Percentiles rank a stretch among this genome's conserved stretches.
Conservation (phyloP, 1,140 invertebrate genomes). For the Octopus sinensis region DNA sequence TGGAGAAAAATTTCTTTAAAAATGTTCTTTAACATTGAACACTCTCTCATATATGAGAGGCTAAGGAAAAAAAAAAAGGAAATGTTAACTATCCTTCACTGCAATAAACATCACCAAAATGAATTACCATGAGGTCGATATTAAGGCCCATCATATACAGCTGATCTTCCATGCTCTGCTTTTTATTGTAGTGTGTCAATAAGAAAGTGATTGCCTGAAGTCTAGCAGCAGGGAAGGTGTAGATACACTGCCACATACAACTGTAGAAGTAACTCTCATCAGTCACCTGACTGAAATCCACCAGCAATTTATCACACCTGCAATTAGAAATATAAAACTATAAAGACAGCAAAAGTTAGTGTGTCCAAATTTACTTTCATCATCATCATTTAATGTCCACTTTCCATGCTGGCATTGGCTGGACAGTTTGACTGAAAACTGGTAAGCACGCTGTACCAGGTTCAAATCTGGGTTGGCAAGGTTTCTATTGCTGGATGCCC, state of each 20-base stretch:
- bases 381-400: too few species aligned
- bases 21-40: too few species aligned
- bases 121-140: constrained; percentile 74
- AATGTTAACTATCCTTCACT: too few species aligned
- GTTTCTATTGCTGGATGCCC: too few species aligned
- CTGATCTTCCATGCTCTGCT: constrained; percentile 79
- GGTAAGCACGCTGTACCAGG: too few species aligned
- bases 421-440: too few species aligned
- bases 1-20: too few species aligned
- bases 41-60: too few species aligned
- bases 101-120: neutral
- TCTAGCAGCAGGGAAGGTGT: constrained; percentile 78
- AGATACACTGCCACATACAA: constrained; percentile 80
- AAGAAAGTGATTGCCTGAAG: constrained; percentile 81
- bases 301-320: constrained; percentile 74
- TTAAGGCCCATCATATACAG: constrained; percentile 82
- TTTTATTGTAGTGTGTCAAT: constrained; percentile 79
- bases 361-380: too few species aligned
- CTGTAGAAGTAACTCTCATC: constrained; percentile 79
- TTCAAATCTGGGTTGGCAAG: too few species aligned
- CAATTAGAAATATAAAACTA: constrained; percentile 31
- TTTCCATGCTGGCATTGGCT: too few species aligned
- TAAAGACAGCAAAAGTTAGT: neutral
- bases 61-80: too few species aligned
- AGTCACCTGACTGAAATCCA: constrained; percentile 78